phyloP scores from a whole-genome alignment of 2,888 invertebrate genomes.

The Dugesia japonica region DNA sequence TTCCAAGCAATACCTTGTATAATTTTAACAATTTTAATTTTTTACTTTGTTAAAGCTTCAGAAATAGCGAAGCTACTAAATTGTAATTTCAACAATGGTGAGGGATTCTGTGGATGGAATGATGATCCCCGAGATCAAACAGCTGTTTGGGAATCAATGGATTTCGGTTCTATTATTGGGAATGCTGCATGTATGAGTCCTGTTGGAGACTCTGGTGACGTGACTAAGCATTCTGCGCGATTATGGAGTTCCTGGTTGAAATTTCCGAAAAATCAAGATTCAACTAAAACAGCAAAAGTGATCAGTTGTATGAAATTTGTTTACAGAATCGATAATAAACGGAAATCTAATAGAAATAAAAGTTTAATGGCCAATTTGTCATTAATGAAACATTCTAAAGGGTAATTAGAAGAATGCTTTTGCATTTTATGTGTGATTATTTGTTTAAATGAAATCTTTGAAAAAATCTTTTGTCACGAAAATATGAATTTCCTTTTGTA shows the following conservation, averaged over 20 bases:
- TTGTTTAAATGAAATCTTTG: neutral
- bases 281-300: neutral
- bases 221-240: conserved; percentile 14
- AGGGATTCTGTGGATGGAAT: neutral
- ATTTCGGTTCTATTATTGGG: neutral
- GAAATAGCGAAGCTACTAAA: neutral
- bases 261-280: neutral
- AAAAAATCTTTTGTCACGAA: neutral
- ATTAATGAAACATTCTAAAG: conserved; percentile 4
- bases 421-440: neutral
- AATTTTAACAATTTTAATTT: neutral
- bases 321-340: neutral
- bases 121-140: conserved; percentile 11
- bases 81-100: neutral
- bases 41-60: neutral
- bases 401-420: neutral
- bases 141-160: neutral
- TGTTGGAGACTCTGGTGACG: neutral
- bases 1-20: neutral
- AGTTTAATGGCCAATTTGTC: neutral
- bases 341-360: neutral
- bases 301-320: neutral
- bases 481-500: no score
- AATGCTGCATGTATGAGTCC: conserved; percentile 22
- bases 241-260: conserved; percentile 29